A percentile compares a stretch with the other conserved stretches of the same genome.
Evolutionary conservation across 2,113 vertebrate genomes (phyloP).

Genomic region (Paedocypris sp.): DNA sequence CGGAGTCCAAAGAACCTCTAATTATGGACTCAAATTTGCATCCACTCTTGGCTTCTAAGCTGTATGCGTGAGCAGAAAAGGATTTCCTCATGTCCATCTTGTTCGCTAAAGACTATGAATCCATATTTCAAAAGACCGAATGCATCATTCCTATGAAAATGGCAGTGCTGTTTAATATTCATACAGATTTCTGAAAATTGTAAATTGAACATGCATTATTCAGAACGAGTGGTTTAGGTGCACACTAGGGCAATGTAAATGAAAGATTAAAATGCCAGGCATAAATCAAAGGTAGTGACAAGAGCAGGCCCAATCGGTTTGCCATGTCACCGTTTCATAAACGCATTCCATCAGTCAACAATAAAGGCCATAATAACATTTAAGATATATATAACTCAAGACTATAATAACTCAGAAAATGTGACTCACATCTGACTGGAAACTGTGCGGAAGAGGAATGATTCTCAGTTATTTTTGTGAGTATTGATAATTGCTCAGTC

Average conservation of each 20-base stretch:
- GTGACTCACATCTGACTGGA: no score
- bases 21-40: constrained; percentile 28
- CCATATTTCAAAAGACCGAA: constrained; percentile 2
- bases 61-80: constrained; percentile 2
- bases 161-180: constrained; percentile 27
- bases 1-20: constrained; percentile 11
- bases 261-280: constrained; percentile 16
- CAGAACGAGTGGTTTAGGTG: constrained; percentile 15
- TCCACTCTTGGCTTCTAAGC: constrained; percentile 4
- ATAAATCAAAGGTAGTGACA: constrained; percentile 29
- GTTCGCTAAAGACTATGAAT: background rate
- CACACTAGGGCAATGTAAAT: constrained; percentile 31
- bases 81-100: background rate
- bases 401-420: no score
- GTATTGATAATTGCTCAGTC: no score
- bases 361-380: background rate
- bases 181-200: constrained; percentile 13
- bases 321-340: constrained; percentile 8
- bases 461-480: no score
- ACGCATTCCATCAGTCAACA: constrained; percentile 4
- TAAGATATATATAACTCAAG: background rate
- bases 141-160: background rate
- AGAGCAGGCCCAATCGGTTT: constrained; percentile 9
- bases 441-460: no score
- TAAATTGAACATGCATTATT: constrained; percentile 35